Conservation (phyloP, 2,113 vertebrate species). For the Gasterosteus aculeatus region DNA sequence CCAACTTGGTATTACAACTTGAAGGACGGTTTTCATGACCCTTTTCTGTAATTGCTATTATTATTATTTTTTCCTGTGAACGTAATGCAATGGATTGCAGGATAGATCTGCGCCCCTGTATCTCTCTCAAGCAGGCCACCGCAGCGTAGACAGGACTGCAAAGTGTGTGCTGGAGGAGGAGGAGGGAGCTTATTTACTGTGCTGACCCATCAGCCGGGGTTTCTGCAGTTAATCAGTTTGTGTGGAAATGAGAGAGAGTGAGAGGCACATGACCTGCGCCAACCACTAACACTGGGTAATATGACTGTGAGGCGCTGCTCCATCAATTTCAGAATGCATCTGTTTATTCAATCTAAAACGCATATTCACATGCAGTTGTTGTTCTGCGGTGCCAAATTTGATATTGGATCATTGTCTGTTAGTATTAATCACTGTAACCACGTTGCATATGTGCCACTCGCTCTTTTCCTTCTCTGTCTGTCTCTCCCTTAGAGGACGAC, state of each 20-base stretch:
- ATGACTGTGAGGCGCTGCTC: conserved; percentile 27
- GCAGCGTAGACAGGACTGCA: background rate
- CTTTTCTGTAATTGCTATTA: background rate
- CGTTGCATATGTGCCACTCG: background rate
- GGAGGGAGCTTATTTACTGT: background rate
- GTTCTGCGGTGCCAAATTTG: background rate
- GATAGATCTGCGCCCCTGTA: background rate
- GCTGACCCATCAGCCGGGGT: conserved; percentile 4
- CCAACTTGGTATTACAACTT: background rate
- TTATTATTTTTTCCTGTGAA: background rate
- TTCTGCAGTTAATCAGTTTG: conserved; percentile 1
- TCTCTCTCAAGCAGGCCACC: background rate
- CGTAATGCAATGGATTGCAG: too few relatives aligned
- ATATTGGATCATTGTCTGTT: background rate
- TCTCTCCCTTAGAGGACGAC: conserved; percentile 76
- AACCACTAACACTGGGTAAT: conserved; percentile 46
- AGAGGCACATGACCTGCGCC: conserved; percentile 9
- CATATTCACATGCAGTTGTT: conserved; percentile 32
- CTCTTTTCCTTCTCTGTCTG: background rate
- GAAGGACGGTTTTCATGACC: background rate
- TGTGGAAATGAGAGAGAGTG: background rate
- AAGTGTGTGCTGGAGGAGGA: background rate
- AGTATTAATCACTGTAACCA: background rate
- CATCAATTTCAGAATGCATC: conserved; percentile 41
- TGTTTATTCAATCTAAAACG: conserved; percentile 42